phyloP scores from a whole-genome alignment of 2,888 invertebrate genomes.

The Tipula unca region DNA sequence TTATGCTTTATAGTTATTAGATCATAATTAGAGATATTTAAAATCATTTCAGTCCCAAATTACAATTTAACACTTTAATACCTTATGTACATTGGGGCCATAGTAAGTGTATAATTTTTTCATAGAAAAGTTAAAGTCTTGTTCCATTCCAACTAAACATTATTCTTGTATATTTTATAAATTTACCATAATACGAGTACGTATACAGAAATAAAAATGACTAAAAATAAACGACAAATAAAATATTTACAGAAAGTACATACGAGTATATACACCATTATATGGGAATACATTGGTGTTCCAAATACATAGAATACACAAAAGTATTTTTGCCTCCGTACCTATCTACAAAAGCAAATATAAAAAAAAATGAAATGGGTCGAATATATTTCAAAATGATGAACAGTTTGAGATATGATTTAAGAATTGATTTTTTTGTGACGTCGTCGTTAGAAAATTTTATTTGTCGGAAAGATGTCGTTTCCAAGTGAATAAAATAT shows the following conservation, averaged over 20 bases:
- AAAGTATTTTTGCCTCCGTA: too few relatives aligned
- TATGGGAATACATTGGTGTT: background rate
- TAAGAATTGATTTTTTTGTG: background rate
- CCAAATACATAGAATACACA: background rate
- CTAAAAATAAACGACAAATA: background rate
- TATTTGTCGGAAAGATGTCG: background rate
- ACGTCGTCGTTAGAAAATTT: background rate
- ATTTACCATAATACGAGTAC: too few relatives aligned
- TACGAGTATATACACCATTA: background rate
- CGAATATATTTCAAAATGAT: background rate
- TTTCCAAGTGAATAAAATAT: background rate
- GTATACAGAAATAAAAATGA: background rate
- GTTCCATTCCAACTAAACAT: background rate
- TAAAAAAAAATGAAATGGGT: background rate
- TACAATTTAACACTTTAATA: too few relatives aligned
- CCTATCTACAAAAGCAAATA: background rate
- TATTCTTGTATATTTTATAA: background rate
- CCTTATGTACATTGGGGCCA: too few relatives aligned
- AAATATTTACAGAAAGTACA: background rate
- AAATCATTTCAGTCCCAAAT: too few relatives aligned
- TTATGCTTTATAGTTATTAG: too few relatives aligned
- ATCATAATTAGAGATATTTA: too few relatives aligned
- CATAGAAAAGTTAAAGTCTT: too few relatives aligned
- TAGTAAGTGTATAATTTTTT: too few relatives aligned
- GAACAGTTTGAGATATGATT: background rate